Evolutionary conservation across 1,140 invertebrate genomes (phyloP), one percentile per base, ranked within the genome.

Genomic region (Varroa destructor): DNA sequence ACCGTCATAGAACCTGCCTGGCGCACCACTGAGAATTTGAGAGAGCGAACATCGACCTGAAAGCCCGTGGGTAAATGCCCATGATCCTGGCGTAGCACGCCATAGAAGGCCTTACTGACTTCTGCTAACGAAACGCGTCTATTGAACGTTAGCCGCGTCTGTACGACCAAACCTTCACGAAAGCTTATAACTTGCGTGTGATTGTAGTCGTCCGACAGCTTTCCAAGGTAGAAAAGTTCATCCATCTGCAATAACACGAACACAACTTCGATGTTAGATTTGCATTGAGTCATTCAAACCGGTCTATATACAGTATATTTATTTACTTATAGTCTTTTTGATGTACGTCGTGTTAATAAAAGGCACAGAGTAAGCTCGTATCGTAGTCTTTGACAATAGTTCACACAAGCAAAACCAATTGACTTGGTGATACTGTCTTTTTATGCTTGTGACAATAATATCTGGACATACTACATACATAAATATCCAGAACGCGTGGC

Each of bases 161-260:
- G 61, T 14, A 67, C 61, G 36, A 67, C n/a, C 3, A 67, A 8
- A 67, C 61, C 61, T 67, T 67, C 61, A 14, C 46, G 40, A 46
- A 67, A 67, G 46, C 61, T 67, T 12, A 67, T 40, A 12, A 67
- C 61, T 37, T 67, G 61, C 40, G 61, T 67, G 61, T 67, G 61
- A 67, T 67, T 67, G 61, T 67, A 67, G 46, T 67, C 61, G 14
- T 46, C 61, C 12, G 61, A 67, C 61, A 67, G 61, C 61, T 67
- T 67, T 2, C 61, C 61, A 12, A 67, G 46, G 61, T 67, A 67
- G 46, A 67, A 67, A 40, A 67, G 46, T 67, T 67, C 61, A 37
- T 67, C 61, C 61, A 67, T 67, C 61, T 67, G 61, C 61, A 67
- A 67, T 5, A 14, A 67, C 40, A 43, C 37, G 40, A 37, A 67